phyloP scores from a whole-genome alignment of 2,113 vertebrate genomes.

The Sphyrna mokarran region DNA sequence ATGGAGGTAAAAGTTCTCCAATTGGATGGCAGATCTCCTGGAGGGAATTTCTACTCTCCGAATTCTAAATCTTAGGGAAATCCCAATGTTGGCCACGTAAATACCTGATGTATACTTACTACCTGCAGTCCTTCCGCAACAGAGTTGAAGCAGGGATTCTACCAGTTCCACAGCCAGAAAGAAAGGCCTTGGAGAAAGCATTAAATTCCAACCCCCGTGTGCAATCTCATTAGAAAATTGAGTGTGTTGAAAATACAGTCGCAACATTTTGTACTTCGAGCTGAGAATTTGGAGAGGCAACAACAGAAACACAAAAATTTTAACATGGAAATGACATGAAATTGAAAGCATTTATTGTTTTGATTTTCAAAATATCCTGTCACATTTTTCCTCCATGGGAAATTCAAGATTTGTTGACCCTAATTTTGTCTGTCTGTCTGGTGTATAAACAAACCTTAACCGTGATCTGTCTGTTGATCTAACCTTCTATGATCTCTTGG shows the following conservation, averaged over 20 bases:
- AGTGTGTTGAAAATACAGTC: background rate
- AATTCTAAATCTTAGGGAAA: background rate
- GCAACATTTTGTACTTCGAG: background rate
- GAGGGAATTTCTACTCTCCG: background rate
- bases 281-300: background rate
- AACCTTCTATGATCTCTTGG: background rate
- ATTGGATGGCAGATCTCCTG: background rate
- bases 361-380: background rate
- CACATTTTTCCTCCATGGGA: background rate
- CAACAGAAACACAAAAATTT: background rate
- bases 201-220: background rate
- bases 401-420: background rate
- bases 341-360: background rate
- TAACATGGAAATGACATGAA: background rate
- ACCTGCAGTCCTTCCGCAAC: too few relatives aligned
- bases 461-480: background rate
- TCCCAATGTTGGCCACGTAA: background rate
- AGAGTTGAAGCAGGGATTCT: background rate
- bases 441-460: background rate
- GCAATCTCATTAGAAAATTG: background rate
- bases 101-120: background rate
- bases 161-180: background rate
- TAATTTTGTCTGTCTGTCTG: background rate
- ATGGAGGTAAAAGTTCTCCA: too few relatives aligned
- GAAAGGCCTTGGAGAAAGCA: background rate